These are phyloP conservation scores for Forbesichthys papilliferus DNA, from an alignment of 2,113 vertebrate genomes.

Conservation along the genomic window DNA sequence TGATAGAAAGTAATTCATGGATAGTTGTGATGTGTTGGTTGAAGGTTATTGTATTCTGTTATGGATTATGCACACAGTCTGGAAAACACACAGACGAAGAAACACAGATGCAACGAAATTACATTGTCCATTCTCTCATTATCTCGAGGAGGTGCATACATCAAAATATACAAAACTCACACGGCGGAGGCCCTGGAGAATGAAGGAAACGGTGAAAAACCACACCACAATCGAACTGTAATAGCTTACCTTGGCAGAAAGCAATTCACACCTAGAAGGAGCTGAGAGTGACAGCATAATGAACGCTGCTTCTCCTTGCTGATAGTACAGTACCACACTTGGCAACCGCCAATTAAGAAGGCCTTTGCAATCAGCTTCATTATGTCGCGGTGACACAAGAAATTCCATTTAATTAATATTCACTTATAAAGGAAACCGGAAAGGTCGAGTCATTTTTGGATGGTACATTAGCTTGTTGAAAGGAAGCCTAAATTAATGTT, in stretches of 20 bases:
- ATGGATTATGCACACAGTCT: background rate
- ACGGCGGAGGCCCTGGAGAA: conserved; percentile 10
- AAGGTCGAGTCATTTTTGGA: conserved; percentile 26
- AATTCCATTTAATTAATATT: conserved; percentile 24
- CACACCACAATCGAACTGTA: conserved; percentile 10
- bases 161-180: conserved; percentile 19
- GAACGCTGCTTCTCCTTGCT: conserved; percentile 41
- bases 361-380: conserved; percentile 12
- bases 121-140: conserved; percentile 21
- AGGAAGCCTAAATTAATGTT: conserved; percentile 15
- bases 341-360: conserved; percentile 40
- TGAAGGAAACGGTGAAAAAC: conserved; percentile 17
- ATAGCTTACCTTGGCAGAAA: conserved; percentile 40
- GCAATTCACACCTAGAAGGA: conserved; percentile 41
- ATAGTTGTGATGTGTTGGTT: conserved; percentile 15
- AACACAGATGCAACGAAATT: conserved; percentile 6
- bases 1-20: conserved; percentile 12
- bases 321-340: background rate
- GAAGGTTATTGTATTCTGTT: conserved; percentile 21
- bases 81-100: conserved; percentile 21
- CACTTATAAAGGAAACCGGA: conserved; percentile 28
- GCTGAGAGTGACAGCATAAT: conserved; percentile 54
- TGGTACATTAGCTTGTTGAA: conserved; percentile 15
- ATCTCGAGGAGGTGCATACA: background rate
- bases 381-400: conserved; percentile 32